Conservation (phyloP, 2,113 vertebrate species). For the Galeopterus variegatus region DNA sequence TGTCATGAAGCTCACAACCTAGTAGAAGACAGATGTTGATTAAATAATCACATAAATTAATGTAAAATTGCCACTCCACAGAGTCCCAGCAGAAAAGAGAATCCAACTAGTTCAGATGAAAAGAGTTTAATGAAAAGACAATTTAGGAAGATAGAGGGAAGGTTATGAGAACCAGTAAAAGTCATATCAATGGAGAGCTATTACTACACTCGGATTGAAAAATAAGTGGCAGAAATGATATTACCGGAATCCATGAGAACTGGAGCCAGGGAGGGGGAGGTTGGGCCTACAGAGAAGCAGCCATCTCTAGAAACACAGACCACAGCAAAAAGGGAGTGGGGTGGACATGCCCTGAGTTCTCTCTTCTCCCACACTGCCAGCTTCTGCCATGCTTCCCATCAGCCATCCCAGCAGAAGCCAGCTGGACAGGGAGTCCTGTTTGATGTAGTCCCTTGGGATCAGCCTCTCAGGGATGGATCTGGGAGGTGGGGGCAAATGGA, state of each 20-base stretch:
- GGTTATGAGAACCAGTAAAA: not conserved
- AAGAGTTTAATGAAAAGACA: not conserved
- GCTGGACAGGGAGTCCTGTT: not conserved
- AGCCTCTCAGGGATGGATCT: not conserved
- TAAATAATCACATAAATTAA: not conserved
- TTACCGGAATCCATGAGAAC: not conserved
- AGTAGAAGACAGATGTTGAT: constrained; percentile 13
- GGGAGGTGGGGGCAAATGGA: not conserved
- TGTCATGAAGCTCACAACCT: not conserved
- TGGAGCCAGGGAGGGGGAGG: not conserved
- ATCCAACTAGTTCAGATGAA: not conserved
- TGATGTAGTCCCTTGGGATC: not conserved
- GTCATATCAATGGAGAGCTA: not conserved
- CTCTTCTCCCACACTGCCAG: too few species aligned
- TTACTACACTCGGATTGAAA: not conserved
- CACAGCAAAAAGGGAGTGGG: not conserved
- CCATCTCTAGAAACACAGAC: not conserved
- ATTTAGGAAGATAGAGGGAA: not conserved
- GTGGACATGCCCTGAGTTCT: not conserved
- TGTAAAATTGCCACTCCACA: not conserved
- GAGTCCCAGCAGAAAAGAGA: not conserved
- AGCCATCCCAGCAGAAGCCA: not conserved
- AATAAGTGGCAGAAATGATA: not conserved
- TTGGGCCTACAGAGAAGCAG: not conserved
- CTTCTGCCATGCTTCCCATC: not conserved